Evolutionary conservation across 2,888 invertebrate species (phyloP).

Genomic region (Marasmarcha lunaedactyla): DNA sequence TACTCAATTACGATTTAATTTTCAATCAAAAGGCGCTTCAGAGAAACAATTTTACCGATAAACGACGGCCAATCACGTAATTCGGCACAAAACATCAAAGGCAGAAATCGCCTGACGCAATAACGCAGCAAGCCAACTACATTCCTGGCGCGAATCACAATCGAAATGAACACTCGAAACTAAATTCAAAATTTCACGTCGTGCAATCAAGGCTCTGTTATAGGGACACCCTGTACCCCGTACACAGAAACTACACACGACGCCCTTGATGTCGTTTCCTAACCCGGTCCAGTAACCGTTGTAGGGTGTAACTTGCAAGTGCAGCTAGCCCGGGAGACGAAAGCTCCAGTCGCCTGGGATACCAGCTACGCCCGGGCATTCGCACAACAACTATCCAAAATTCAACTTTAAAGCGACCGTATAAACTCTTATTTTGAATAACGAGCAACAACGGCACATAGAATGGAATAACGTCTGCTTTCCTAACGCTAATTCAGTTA

Average conservation of each 20-base stretch:
- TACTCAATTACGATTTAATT: no score
- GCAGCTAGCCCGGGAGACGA: slow-evolving; percentile 29
- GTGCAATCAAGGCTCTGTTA: neutral
- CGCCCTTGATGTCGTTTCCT: no score
- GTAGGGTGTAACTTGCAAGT: slow-evolving; percentile 26
- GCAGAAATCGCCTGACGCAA: neutral
- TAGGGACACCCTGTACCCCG: neutral
- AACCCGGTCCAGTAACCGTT: no score
- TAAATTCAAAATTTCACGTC: neutral
- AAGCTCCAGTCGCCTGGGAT: slow-evolving; percentile 45
- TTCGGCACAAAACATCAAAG: neutral
- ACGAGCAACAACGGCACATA: slow-evolving; percentile 41
- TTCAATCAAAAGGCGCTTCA: no score
- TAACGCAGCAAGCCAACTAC: neutral
- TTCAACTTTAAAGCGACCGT: slow-evolving; percentile 16
- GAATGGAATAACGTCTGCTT: slow-evolving; percentile 55
- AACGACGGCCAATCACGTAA: no score
- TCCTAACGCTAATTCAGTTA: slow-evolving; percentile 58
- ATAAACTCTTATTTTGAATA: slow-evolving; percentile 17
- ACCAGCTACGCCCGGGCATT: slow-evolving; percentile 49
- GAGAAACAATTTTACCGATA: no score
- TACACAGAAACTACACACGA: no score
- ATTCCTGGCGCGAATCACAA: neutral
- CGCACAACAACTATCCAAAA: slow-evolving; percentile 16
- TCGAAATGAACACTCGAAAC: neutral